Base-by-base conservation (phyloP, 2,113 vertebrate genomes). In the Cyanoderma ruficeps region DNA sequence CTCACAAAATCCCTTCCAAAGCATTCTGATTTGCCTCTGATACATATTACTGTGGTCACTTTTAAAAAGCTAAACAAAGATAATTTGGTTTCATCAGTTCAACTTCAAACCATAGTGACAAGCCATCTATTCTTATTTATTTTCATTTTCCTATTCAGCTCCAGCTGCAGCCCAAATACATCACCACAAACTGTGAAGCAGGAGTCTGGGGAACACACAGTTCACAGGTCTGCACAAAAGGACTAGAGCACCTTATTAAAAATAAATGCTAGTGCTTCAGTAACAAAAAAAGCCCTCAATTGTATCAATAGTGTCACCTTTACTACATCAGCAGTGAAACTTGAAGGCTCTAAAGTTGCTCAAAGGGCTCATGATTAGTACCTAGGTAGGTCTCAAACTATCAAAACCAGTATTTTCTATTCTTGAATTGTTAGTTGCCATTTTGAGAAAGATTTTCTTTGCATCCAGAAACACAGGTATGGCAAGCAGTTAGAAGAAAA, bases 1-100 rank as follows among this genome's bases (percentile, higher is more conserved):
- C 56, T 91, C 87, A 78, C 60, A 71, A 97, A 97, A 97, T 90
- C 79, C 68, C 84, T 93, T 93, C 90, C 53, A 86, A 71, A 87
- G 76, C 59, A 53, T 82, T 96, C 85, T 83, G 78, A 49, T 92
- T 94, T 91, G 57, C 63, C 57, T 92, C 71, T 67, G 92, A 96
- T 96, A 94, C 79, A 89, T 88, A 93, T 84, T 65, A 92, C 57
- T 92, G 50, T 60, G 63, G 71, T 87, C 72, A 84, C 8, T 57
- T 79, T 84, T 74, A 70, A 85, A 94, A 74, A 82, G 71, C 64
- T 74, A 67, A 42, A 87, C 47, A 79, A 84, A 91, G 61, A 91
- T 37, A 68, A 50, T 81, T 72, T 78, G 25, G 15, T 77, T 94
- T 93, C 79, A 76, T 81, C 93, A 81, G 76, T 94, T 94, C 47